Conservation (phyloP, 2,888 invertebrate genomes). For the Hyles lineata region DNA sequence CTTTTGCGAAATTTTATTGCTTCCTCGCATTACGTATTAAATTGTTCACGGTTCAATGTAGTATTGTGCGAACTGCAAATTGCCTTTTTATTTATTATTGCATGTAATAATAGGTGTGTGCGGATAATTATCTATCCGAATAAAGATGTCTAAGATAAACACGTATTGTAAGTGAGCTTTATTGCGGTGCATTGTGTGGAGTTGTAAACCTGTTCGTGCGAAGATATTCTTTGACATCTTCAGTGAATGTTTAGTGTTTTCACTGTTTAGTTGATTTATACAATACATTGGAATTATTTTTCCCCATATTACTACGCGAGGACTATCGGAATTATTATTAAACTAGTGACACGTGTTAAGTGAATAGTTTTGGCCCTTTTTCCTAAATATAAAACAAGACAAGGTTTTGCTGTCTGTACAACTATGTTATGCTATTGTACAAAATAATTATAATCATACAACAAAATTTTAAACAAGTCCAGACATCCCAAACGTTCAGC, state of each 20-base stretch:
- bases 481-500: too few species aligned
- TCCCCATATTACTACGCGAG: too few species aligned
- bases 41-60: conserved; percentile 29
- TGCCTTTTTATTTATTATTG: conserved; percentile 31
- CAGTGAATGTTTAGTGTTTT: background rate
- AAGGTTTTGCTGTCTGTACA: too few species aligned
- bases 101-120: conserved; percentile 23
- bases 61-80: conserved; percentile 34
- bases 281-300: too few species aligned
- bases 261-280: background rate
- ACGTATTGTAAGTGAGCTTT: conserved; percentile 11
- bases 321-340: too few species aligned
- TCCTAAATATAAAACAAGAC: too few species aligned
- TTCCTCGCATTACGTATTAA: conserved; percentile 33
- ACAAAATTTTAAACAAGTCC: too few species aligned
- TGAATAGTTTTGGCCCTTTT: too few species aligned
- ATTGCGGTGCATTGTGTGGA: background rate
- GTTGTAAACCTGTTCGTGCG: conserved; percentile 7
- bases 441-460: too few species aligned
- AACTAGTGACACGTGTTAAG: too few species aligned
- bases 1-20: conserved; percentile 35
- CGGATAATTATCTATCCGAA: conserved; percentile 20
- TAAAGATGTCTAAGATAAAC: conserved; percentile 18
- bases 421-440: too few species aligned
- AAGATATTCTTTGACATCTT: background rate